These are phyloP conservation scores for Drepana falcataria DNA, from an alignment of 2,888 invertebrate genomes.

Conservation along the genomic window DNA sequence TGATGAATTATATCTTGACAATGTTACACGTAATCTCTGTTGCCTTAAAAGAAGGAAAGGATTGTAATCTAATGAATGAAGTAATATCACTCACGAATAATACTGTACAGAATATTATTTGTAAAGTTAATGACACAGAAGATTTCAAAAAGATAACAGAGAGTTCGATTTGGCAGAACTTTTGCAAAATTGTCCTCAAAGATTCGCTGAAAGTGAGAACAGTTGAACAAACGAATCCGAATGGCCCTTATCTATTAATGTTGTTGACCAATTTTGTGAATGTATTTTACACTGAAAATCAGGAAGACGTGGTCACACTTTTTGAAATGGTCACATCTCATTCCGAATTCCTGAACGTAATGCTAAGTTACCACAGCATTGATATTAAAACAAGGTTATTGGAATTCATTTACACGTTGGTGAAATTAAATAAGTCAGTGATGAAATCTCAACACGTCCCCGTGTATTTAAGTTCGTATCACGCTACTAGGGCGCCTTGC, in stretches of 20 bases:
- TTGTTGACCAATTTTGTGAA: slow-evolving; percentile 77
- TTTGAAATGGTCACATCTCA: slow-evolving; percentile 88
- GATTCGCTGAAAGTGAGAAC: slow-evolving; percentile 77
- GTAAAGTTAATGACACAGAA: slow-evolving; percentile 41
- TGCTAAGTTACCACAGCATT: slow-evolving; percentile 74
- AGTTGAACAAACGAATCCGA: slow-evolving; percentile 41
- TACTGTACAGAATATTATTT: slow-evolving; percentile 37
- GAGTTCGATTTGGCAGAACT: slow-evolving; percentile 77
- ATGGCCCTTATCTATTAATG: slow-evolving; percentile 73
- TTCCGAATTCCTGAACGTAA: slow-evolving; percentile 86
- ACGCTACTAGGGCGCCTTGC: slow-evolving; percentile 82
- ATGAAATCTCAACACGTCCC: slow-evolving; percentile 85
- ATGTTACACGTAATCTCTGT: slow-evolving; percentile 74
- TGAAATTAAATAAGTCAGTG: slow-evolving; percentile 80
- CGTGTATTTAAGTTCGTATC: slow-evolving; percentile 87
- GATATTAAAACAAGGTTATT: slow-evolving; percentile 80
- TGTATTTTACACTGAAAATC: slow-evolving; percentile 72
- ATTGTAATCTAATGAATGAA: slow-evolving; percentile 31
- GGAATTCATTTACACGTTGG: slow-evolving; percentile 81
- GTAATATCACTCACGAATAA: slow-evolving; percentile 47
- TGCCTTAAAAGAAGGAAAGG: slow-evolving; percentile 64
- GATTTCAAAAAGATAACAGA: slow-evolving; percentile 61
- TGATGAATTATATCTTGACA: slow-evolving; percentile 75
- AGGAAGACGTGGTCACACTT: slow-evolving; percentile 71
- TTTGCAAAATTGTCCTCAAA: slow-evolving; percentile 82